phyloP scores from a whole-genome alignment of 2,113 vertebrate genomes.

The Charina bottae region DNA sequence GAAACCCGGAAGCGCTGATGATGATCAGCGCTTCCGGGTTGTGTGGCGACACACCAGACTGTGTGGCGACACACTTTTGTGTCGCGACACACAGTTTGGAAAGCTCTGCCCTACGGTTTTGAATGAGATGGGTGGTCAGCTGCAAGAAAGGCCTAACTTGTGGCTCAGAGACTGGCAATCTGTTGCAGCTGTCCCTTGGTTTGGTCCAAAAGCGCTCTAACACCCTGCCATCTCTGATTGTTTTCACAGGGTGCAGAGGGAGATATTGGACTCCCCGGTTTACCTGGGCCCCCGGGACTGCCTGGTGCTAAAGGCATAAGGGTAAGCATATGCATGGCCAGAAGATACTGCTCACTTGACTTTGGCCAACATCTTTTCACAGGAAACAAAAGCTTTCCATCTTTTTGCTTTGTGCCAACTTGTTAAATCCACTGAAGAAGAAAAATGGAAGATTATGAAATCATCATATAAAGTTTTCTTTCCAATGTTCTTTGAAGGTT shows the following conservation, averaged over 20 bases:
- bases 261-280: constrained; percentile 87
- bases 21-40: too few species aligned
- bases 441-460: background rate
- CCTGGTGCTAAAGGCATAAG: constrained; percentile 90
- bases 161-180: background rate
- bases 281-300: constrained; percentile 88
- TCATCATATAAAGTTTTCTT: background rate
- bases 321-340: constrained; percentile 73
- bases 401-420: constrained; percentile 17
- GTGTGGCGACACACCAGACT: too few species aligned
- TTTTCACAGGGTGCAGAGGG: constrained; percentile 86
- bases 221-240: constrained; percentile 45
- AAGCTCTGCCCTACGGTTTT: too few species aligned
- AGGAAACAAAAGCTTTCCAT: background rate
- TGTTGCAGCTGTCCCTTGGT: background rate
- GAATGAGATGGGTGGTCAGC: constrained; percentile 21
- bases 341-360: background rate
- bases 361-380: background rate
- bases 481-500: background rate
- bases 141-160: background rate
- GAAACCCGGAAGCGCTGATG: too few species aligned
- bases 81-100: too few species aligned
- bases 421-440: background rate
- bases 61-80: too few species aligned
- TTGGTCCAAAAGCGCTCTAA: constrained; percentile 4